Evolutionary conservation across 1,140 invertebrate species (phyloP).

Genomic region (Anagrus nilaparvatae): DNA sequence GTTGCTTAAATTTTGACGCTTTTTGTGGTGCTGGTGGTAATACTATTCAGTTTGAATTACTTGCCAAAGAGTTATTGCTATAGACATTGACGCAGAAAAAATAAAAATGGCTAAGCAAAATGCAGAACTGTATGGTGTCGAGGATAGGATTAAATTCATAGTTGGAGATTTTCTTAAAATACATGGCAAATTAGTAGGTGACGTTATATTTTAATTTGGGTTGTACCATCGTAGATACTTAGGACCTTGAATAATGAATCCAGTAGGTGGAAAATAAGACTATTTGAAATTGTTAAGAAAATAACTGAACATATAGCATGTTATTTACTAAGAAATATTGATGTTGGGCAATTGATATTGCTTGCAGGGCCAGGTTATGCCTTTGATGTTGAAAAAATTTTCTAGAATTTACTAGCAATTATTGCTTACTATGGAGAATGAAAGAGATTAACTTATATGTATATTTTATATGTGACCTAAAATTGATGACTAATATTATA

Average conservation of each 20-base stretch:
- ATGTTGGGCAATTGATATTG: conserved; percentile 58
- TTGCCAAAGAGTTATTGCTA: conserved; percentile 66
- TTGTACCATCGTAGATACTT: conserved; percentile 66
- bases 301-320: conserved; percentile 74
- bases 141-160: conserved; percentile 86
- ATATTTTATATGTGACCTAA: too few species aligned
- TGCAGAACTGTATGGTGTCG: conserved; percentile 80
- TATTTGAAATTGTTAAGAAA: conserved; percentile 51
- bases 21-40: conserved; percentile 98
- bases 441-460: too few species aligned
- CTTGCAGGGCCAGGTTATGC: conserved; percentile 62
- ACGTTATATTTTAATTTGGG: conserved; percentile 94
- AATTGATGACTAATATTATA: too few species aligned
- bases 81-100: conserved; percentile 87
- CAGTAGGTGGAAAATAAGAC: conserved; percentile 52
- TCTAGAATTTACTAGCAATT: conserved; percentile 78
- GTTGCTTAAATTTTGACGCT: conserved; percentile 87
- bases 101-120: conserved; percentile 81
- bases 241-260: conserved; percentile 72
- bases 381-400: conserved; percentile 90
- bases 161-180: conserved; percentile 80
- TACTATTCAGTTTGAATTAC: conserved; percentile 90
- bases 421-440: conserved; percentile 84
- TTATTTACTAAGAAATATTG: conserved; percentile 84
- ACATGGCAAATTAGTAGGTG: conserved; percentile 51